Base-by-base conservation (phyloP, 2,888 invertebrate species). In the Plusia festucae region DNA sequence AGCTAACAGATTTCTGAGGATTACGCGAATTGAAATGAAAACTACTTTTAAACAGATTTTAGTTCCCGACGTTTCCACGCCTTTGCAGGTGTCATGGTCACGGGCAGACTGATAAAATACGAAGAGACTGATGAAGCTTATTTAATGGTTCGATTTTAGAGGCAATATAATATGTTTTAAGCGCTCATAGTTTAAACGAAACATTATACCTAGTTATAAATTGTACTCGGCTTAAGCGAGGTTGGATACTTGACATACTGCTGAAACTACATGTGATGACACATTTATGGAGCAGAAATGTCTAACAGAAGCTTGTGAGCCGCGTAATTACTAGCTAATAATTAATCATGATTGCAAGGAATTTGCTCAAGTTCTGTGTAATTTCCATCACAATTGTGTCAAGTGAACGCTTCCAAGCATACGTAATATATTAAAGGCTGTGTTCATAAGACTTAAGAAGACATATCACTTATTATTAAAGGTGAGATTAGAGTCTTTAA, bases 251-350 rank as follows among this genome's bases (percentile, higher is more conserved):
- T 30, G 16, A 18, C 40, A 49, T 4, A 27, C 44, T 49, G 20
- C 59, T 53, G 34, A 40, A 63, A 9, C 27, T 15, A 30, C 8
- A 32, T n/a, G 24, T 9, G 1, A 20, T 46, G 40, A 52, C 57
- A 13, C 58, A 65, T 75, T 64, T 60, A 72, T 60, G 24, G 11
- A 16, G 13, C 16, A 34, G 46, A 30, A 51, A 72, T 56, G 18
- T 53, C 16, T 54, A 74, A 32, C 34, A 22, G 27, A 16, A 20
- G 52, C 18, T 70, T 65, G 64, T 60, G 54, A 24, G 55, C 57
- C 30, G 44, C 18, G 57, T 69, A 60, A 75, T 72, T 75, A 60
- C 57, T 27, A 40, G 57, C 46, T 70, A 60, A 72, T 70, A 60
- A 72, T 72, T 64, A 55, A 74, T 51, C 16, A 16, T 24, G 34